Evolutionary conservation across 2,113 vertebrate genomes (phyloP), one percentile per base, ranked within the genome.

Genomic region (Pristiophorus japonicus): DNA sequence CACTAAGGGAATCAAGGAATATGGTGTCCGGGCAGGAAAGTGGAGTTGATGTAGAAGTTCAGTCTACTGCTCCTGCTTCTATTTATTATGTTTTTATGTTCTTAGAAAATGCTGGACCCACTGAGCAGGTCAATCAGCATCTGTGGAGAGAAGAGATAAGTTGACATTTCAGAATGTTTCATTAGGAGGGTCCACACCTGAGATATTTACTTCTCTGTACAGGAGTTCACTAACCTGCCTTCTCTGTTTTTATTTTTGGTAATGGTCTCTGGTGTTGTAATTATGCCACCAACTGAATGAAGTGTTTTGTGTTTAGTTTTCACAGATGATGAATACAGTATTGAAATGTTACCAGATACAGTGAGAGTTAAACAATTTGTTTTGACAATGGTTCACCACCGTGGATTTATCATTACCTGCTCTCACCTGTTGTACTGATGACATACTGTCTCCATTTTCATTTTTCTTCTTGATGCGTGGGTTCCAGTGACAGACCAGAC

Each of bases 401-500:
- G 24, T 34, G 42, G 65, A 16, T 70, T 63, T 0, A 65, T 12
- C 16, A 55, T 47, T 38, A 92, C 2, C 67, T 88, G 34, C 65
- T 96, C 97, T 97, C 96, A 98, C 98, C 14, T 98, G 97, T 20
- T 95, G 97, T 91, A 96, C 95, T 0, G 97, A 98, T 34, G 95
- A 95, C 55, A 96, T 95, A 94, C 97, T 97, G 45, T 94, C 93
- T 63, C 96, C 96, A 0, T 95, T 96, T 51, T 95, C 96, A 0
- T 95, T 93, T 95, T 97, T 98, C 96, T 98, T 98, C 95, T 97
- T 98, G 85, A 96, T 96, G 84, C 95, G 97, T 0, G 98, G 98
- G 20, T 98, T 98, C 98, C 98, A 99, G 97, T 98, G 98, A 18
- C 98, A 99, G 66, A 99, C 98, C 96, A 99, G 97, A 95, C 98